Base-by-base conservation (phyloP, 1,140 invertebrate genomes). In the Leptinotarsa undecemlineata region DNA sequence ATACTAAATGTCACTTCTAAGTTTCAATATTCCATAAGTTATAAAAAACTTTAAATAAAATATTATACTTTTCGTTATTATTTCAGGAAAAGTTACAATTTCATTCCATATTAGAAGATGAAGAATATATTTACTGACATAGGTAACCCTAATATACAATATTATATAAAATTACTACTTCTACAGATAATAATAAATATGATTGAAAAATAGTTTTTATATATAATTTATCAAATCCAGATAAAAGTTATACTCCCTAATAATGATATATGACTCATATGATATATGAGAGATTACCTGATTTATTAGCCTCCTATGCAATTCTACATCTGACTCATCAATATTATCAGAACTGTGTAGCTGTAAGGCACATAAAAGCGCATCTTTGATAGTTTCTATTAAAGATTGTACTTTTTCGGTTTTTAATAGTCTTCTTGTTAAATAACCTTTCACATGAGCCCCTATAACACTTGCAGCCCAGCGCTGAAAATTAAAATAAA, bases 361-460 rank as follows among this genome's bases (percentile, higher is more conserved):
- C 82, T 93, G 90, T 60, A 94, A 85, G 75, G 93, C 91, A 83
- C 92, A 93, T 21, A 92, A 85, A 63, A 94, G 84, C 4, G 93
- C 92, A 82, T 94, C 94, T 78, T 88, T 88, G 76, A 96, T 95
- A 21, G 92, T 95, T 86, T 93, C 91, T 75, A 96, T 93, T 17
- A 95, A 88, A 51, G 87, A 86, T 83, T 94, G 91, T 3, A 96
- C 92, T 79, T 92, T 91, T 81, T 94, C 92, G 1, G 94, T 95
- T 70, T 86, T 88, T 84, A 96, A 90, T 57, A 96, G 86, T 75
- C 94, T 89, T 61, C 95, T 89, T 47, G 92, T 91, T 71, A 96
- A 86, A 84, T 91, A 96, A 3, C 95, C 95, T 82, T 90, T 92
- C n/a, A 89, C 90, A 80, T 89, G 88, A 23, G 95, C 93, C 76